Evolutionary conservation across 2,888 invertebrate genomes (phyloP).

Genomic region (Carcina quercana): DNA sequence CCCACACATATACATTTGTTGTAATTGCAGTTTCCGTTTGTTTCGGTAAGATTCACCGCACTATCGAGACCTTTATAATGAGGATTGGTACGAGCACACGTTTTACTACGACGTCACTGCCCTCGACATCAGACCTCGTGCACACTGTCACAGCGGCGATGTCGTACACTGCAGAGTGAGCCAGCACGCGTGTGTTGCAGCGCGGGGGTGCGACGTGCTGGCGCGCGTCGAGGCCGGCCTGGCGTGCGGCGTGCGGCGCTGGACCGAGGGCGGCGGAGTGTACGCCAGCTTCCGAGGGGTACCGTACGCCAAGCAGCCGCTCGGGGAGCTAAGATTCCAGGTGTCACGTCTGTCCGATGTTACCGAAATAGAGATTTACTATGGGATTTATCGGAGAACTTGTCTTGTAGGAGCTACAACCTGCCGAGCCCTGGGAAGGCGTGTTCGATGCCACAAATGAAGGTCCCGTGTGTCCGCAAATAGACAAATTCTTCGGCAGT

Average conservation of each 20-base stretch:
- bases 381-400: not conserved
- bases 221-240: conserved; percentile 36
- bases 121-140: no score
- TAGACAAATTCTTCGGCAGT: conserved; percentile 49
- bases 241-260: conserved; percentile 37
- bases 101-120: no score
- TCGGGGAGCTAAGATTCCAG: conserved; percentile 47
- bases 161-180: no score
- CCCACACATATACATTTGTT: no score
- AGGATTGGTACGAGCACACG: no score
- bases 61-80: no score
- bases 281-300: conserved; percentile 60
- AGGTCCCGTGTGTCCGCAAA: conserved; percentile 76
- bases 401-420: conserved; percentile 61
- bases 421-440: conserved; percentile 62
- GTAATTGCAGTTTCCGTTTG: no score
- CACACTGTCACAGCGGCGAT: no score
- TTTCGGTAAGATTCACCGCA: no score
- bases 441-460: conserved; percentile 70
- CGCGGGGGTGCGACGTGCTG: conserved; percentile 23
- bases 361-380: not conserved
- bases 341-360: conserved; percentile 21
- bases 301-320: conserved; percentile 57
- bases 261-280: conserved; percentile 20
- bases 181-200: no score